Conservation (phyloP, 2,113 vertebrate genomes). For the Oceanites oceanicus region DNA sequence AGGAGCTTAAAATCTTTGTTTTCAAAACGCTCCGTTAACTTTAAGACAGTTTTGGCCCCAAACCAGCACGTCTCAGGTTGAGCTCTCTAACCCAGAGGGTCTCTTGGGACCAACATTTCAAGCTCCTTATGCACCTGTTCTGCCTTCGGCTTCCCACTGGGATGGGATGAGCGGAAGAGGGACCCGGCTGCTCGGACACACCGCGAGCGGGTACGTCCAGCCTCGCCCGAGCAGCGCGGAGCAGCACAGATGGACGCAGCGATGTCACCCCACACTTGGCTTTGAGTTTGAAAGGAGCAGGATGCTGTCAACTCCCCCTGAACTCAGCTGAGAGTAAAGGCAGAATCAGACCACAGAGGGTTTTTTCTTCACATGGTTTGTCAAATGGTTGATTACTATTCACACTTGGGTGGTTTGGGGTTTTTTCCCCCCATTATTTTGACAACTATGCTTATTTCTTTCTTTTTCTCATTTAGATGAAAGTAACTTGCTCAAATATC, state of each 20-base stretch:
- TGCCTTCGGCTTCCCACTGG: neutral
- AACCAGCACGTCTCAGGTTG: neutral
- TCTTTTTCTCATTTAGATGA: neutral
- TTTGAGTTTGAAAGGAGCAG: neutral
- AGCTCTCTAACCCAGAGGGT: neutral
- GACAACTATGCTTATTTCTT: neutral
- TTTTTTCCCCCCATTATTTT: neutral
- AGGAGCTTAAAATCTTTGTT: neutral
- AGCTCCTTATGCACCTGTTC: neutral
- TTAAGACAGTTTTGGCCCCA: neutral
- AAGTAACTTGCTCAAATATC: neutral
- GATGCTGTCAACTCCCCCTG: neutral
- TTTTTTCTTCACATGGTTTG: neutral
- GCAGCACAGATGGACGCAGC: accelerated
- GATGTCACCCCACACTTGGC: accelerated
- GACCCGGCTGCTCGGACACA: accelerated
- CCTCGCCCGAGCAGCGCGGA: neutral
- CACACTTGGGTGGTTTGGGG: neutral
- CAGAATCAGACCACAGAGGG: neutral
- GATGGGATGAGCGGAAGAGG: neutral
- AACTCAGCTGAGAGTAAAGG: neutral
- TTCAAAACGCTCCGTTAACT: neutral
- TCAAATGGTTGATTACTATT: neutral
- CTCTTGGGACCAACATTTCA: neutral
- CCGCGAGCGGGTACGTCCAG: accelerated